These are phyloP conservation scores for Camponotus pennsylvanicus DNA, from an alignment of 1,140 invertebrate genomes.

Conservation along the genomic window DNA sequence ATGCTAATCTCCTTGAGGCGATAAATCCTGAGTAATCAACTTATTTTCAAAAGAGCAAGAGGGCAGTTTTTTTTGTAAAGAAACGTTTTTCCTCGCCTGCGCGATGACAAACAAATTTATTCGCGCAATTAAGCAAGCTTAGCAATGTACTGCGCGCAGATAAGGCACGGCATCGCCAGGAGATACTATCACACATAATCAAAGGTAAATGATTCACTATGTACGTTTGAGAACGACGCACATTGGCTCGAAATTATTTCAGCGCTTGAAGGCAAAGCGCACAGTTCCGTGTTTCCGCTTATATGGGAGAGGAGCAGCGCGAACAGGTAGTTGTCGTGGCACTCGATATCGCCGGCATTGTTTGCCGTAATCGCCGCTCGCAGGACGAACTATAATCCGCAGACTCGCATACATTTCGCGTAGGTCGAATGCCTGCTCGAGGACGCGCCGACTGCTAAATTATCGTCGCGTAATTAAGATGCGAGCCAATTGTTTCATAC, in stretches of 20 bases:
- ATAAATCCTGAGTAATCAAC: conserved; percentile 48
- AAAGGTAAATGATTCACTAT: conserved; percentile 1
- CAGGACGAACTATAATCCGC: conserved; percentile 62
- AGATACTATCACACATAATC: background rate
- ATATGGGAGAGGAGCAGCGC: conserved; percentile 39
- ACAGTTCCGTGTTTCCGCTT: conserved; percentile 53
- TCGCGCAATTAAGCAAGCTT: conserved; percentile 27
- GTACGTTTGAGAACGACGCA: background rate
- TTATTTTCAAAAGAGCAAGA: conserved; percentile 36
- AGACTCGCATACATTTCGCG: conserved; percentile 67
- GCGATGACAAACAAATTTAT: conserved; percentile 5
- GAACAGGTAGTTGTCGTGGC: conserved; percentile 45
- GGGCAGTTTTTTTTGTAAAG: background rate
- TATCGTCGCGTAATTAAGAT: conserved; percentile 74
- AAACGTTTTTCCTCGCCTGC: background rate
- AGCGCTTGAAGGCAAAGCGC: conserved; percentile 63
- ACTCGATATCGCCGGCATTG: conserved; percentile 71
- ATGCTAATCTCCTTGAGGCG: conserved; percentile 29
- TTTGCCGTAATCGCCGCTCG: conserved; percentile 71
- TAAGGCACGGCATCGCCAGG: background rate
- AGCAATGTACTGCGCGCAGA: background rate
- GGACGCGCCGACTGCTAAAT: conserved; percentile 66
- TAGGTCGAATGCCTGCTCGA: conserved; percentile 47
- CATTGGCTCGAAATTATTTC: conserved; percentile 58
- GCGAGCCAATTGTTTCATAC: conserved; percentile 72